These are phyloP conservation scores for Pogonophryne albipinna DNA, from an alignment of 2,797 vertebrate genomes.

Conservation along the genomic window DNA sequence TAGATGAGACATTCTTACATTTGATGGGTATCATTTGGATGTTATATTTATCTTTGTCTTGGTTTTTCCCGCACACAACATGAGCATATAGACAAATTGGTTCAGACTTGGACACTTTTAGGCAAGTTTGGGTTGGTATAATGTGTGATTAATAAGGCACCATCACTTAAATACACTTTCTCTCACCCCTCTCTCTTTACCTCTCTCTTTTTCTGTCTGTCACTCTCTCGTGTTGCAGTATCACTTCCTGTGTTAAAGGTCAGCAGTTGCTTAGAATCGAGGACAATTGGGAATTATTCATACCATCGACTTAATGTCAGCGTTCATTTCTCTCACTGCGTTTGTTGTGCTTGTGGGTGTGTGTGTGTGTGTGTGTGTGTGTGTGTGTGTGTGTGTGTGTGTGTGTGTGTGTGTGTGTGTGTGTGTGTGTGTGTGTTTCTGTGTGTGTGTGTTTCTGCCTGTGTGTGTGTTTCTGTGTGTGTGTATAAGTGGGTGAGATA, in stretches of 20 bases:
- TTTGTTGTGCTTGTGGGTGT: constrained; percentile 28
- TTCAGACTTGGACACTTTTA: constrained; percentile 14
- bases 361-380: constrained; percentile 19
- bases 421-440: not conserved
- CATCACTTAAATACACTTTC: constrained; percentile 3
- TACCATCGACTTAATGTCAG: constrained; percentile 97
- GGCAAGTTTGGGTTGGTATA: not conserved
- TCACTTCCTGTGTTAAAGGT: constrained; percentile 91
- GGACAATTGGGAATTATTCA: constrained; percentile 96
- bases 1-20: not conserved
- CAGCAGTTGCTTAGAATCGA: constrained; percentile 90
- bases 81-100: not conserved
- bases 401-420: too few species aligned
- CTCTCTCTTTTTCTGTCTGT: constrained; percentile 5
- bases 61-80: not conserved
- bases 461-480: too few species aligned
- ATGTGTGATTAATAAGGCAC: not conserved
- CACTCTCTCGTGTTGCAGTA: constrained; percentile 62
- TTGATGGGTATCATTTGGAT: not conserved
- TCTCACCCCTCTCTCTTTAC: not conserved
- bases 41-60: not conserved
- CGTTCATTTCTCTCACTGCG: constrained; percentile 75
- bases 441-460: constrained; percentile 1
- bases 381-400: constrained; percentile 15
- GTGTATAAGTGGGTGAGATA: constrained; percentile 37